These are phyloP conservation scores for Drosophila prosaltans DNA, from an alignment of 1,140 invertebrate species.

Conservation along the genomic window DNA sequence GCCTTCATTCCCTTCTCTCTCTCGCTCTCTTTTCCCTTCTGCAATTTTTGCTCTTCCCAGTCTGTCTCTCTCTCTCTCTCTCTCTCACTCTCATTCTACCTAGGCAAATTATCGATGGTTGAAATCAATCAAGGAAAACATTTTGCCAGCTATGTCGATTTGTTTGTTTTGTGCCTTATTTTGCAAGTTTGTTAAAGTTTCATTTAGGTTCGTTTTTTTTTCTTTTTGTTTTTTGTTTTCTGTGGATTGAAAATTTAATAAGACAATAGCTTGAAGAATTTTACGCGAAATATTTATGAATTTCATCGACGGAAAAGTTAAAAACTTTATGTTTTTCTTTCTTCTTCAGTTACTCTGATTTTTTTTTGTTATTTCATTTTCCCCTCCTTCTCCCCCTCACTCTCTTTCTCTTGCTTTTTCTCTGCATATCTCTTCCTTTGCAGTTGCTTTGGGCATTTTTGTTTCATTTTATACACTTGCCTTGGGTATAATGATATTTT, in stretches of 20 bases:
- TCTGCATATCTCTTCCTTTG: slow-evolving; percentile 9
- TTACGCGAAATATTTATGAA: slow-evolving; percentile 45
- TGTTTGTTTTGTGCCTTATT: slow-evolving; percentile 34
- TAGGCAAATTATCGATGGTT: slow-evolving; percentile 2
- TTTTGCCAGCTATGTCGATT: background rate
- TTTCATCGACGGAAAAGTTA: slow-evolving; percentile 45
- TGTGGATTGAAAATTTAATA: slow-evolving; percentile 50
- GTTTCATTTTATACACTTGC: slow-evolving; percentile 6
- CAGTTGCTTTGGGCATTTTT: slow-evolving; percentile 36
- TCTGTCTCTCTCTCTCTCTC: too few relatives aligned
- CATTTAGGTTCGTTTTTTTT: slow-evolving; percentile 31
- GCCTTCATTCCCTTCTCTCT: background rate
- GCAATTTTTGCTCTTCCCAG: too few relatives aligned
- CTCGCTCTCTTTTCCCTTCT: too few relatives aligned
- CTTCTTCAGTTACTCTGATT: slow-evolving; percentile 18
- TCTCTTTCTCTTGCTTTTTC: background rate
- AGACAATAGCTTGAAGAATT: slow-evolving; percentile 50
- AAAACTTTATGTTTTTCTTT: slow-evolving; percentile 16
- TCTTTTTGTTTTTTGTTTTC: background rate
- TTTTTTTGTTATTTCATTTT: slow-evolving; percentile 17
- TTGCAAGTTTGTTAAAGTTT: slow-evolving; percentile 38
- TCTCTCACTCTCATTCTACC: background rate
- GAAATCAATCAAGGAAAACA: slow-evolving; percentile 3
- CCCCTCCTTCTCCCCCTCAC: background rate
- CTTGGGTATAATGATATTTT: background rate